Conservation (phyloP, 2,113 vertebrate genomes). For the Diglossa brunneiventris region DNA sequence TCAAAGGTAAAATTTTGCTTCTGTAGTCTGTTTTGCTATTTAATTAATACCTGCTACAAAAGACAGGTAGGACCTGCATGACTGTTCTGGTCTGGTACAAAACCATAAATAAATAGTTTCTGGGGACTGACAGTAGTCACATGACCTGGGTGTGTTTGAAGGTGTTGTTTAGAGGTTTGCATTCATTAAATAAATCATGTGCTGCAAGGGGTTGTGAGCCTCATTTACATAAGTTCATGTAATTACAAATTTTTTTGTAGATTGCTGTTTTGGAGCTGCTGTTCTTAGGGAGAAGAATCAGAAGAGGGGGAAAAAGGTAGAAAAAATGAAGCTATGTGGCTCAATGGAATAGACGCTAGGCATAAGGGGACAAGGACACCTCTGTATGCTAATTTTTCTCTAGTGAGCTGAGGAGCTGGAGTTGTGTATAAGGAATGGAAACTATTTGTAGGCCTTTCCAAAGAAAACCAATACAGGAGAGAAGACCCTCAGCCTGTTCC, state of each 20-base stretch:
- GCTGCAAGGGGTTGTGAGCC: background rate
- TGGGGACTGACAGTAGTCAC: background rate
- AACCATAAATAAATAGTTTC: background rate
- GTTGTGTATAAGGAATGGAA: background rate
- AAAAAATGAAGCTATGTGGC: background rate
- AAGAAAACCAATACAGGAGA: background rate
- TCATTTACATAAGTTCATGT: background rate
- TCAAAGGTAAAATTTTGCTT: background rate
- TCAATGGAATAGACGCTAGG: background rate
- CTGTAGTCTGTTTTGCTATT: background rate
- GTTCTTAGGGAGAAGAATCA: background rate
- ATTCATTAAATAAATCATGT: background rate
- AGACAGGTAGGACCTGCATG: background rate
- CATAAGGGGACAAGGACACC: background rate
- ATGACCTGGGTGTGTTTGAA: background rate
- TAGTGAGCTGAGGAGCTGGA: background rate
- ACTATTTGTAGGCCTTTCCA: background rate
- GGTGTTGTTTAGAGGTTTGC: background rate
- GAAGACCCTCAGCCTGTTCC: background rate
- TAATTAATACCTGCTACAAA: background rate
- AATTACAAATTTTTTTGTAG: background rate
- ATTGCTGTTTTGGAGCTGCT: background rate
- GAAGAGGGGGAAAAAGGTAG: background rate
- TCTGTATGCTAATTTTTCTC: background rate
- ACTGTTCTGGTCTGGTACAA: background rate